phyloP scores from a whole-genome alignment of 1,140 invertebrate genomes.

The Pomacea maculata region DNA sequence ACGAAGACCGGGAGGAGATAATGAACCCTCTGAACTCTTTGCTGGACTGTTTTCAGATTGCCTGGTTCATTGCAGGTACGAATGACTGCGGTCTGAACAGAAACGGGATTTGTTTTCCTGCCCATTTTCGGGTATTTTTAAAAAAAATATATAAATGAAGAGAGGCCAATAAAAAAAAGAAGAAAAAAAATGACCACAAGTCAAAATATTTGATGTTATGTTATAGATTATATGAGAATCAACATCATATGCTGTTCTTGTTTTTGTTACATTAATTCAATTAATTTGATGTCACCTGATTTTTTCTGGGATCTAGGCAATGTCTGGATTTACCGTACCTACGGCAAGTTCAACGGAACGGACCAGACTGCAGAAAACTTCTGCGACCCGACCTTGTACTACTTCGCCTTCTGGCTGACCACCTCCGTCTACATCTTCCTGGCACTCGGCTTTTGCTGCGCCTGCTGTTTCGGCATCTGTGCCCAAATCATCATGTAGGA shows the following conservation, averaged over 20 bases:
- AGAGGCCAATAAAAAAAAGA: background rate
- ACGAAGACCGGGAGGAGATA: slow-evolving; percentile 62
- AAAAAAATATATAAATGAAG: background rate
- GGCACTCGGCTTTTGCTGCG: slow-evolving; percentile 69
- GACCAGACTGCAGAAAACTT: slow-evolving; percentile 64
- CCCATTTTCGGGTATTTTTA: background rate
- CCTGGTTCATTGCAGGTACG: slow-evolving; percentile 52
- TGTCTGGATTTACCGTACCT: slow-evolving; percentile 44
- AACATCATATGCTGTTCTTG: too few species aligned
- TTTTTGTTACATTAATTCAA: too few species aligned
- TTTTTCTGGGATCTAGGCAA: slow-evolving; percentile 25
- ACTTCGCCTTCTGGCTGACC: slow-evolving; percentile 78
- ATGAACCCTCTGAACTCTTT: slow-evolving; percentile 67
- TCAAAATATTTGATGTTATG: background rate
- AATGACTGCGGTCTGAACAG: background rate
- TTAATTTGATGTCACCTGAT: too few species aligned
- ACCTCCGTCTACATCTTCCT: slow-evolving; percentile 72
- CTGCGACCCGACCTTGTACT: slow-evolving; percentile 81
- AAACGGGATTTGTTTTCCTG: background rate
- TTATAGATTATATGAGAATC: background rate
- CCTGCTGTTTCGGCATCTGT: slow-evolving; percentile 27
- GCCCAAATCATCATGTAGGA: background rate
- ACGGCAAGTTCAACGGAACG: slow-evolving; percentile 22
- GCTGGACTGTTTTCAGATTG: slow-evolving; percentile 75
- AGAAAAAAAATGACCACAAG: background rate